Evolutionary conservation across 2,888 invertebrate species (phyloP).

Genomic region (Sminthurinus aureus): DNA sequence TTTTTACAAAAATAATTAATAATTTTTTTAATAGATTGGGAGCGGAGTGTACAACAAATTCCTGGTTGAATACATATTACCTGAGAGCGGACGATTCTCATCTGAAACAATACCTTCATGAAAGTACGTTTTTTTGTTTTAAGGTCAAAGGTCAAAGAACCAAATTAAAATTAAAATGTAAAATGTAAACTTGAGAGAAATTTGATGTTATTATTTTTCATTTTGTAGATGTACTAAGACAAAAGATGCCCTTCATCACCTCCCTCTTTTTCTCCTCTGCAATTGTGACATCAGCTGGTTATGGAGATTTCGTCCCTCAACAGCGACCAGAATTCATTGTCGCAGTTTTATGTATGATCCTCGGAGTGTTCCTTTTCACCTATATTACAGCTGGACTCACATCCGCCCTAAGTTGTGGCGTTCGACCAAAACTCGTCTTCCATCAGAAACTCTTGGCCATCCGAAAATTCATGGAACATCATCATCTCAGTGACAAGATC

Average conservation of each 20-base stretch:
- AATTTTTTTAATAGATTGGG: background rate
- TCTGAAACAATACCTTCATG: background rate
- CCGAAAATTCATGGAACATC: slow-evolving; percentile 46
- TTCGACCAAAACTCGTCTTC: slow-evolving; percentile 48
- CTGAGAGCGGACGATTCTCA: background rate
- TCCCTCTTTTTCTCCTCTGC: slow-evolving; percentile 49
- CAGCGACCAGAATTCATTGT: slow-evolving; percentile 41
- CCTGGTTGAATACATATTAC: slow-evolving; percentile 31
- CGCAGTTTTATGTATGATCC: slow-evolving; percentile 37
- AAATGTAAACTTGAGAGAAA: background rate
- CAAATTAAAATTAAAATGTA: background rate
- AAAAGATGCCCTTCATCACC: slow-evolving; percentile 39
- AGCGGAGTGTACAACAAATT: background rate
- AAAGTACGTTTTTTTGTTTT: background rate
- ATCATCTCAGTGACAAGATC: slow-evolving; percentile 38
- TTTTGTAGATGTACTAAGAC: slow-evolving; percentile 21
- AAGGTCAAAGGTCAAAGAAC: background rate
- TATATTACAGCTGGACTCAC: slow-evolving; percentile 48
- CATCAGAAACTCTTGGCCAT: slow-evolving; percentile 47
- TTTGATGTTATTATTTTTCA: background rate
- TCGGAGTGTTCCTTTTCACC: slow-evolving; percentile 48
- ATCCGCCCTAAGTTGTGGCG: slow-evolving; percentile 48
- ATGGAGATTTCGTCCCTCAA: slow-evolving; percentile 52
- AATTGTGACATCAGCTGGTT: slow-evolving; percentile 52
- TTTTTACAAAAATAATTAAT: too few species aligned